Conservation (phyloP, 1,140 invertebrate genomes). For the Batillaria attramentaria region DNA sequence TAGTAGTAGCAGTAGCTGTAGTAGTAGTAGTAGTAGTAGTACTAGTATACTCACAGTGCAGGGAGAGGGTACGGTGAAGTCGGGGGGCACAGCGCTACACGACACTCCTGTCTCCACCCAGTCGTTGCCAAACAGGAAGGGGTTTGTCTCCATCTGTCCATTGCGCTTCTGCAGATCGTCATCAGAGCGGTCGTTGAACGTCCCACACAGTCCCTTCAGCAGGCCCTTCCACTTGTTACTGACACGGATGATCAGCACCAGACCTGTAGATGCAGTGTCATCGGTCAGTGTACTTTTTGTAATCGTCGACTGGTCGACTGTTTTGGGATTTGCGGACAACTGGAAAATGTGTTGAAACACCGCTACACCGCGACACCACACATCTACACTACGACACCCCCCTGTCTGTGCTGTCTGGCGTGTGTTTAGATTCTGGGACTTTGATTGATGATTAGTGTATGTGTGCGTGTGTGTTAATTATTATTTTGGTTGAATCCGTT, state of each 20-base stretch:
- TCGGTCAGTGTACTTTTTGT: not conserved
- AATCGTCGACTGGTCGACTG: not conserved
- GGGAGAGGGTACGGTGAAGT: not conserved
- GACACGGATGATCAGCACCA: conserved; percentile 19
- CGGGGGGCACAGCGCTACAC: conserved; percentile 14
- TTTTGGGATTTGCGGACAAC: not conserved
- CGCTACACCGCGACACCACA: not conserved
- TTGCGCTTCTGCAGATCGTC: conserved; percentile 32
- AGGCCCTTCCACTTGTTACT: conserved; percentile 19
- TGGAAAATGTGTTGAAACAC: not conserved
- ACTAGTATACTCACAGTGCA: conserved; percentile 31
- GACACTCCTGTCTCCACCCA: conserved; percentile 29
- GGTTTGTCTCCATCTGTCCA: conserved; percentile 11
- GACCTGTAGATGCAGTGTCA: conserved; percentile 18
- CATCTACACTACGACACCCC: too few species aligned
- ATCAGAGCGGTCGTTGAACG: conserved; percentile 34
- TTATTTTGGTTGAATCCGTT: too few species aligned
- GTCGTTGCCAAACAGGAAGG: conserved; percentile 30
- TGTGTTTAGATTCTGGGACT: too few species aligned
- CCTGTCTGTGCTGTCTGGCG: too few species aligned
- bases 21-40: not conserved
- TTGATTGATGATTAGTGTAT: too few species aligned
- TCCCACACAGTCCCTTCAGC: conserved; percentile 40
- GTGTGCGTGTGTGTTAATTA: too few species aligned
- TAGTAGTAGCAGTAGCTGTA: too few species aligned